Percentiles rank a stretch among this genome's conserved stretches.
phyloP scores from a whole-genome alignment of 35 echinoderm and acorn worm genomes.

The Hemicentrotus pulcherrimus region DNA sequence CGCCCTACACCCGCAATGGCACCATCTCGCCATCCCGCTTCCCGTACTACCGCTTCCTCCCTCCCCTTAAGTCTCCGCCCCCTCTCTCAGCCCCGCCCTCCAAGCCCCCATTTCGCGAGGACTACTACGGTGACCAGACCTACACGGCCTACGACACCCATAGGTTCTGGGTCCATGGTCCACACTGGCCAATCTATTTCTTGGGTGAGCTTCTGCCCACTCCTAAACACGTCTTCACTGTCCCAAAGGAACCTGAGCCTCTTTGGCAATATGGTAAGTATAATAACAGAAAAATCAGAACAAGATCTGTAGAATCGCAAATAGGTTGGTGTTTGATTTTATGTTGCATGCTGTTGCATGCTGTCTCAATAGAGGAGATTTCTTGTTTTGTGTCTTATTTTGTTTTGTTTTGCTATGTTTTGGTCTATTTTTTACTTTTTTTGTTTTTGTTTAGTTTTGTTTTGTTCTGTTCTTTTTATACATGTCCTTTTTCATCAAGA shows the following conservation, averaged over 20 bases:
- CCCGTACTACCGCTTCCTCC: not conserved
- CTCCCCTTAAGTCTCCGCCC: not conserved
- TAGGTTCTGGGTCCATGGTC: slow-evolving; percentile 53
- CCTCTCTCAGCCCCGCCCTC: not conserved
- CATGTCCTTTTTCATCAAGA: no score
- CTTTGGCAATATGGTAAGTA: slow-evolving; percentile 56
- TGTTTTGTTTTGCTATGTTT: not conserved
- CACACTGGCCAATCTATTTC: slow-evolving; percentile 54
- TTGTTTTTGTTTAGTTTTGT: not conserved
- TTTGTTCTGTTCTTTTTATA: not conserved
- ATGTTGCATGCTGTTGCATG: no score
- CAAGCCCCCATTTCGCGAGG: not conserved
- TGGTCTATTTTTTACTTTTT: not conserved
- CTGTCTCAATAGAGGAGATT: not conserved
- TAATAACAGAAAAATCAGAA: not conserved
- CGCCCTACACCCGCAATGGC: slow-evolving; percentile 6
- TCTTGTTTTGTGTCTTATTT: not conserved
- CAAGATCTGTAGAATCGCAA: no score
- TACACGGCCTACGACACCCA: slow-evolving; percentile 41
- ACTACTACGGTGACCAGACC: not conserved
- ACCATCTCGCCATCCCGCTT: slow-evolving; percentile 16
- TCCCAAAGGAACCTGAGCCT: slow-evolving; percentile 49
- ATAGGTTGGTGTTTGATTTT: no score
- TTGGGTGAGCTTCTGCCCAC: slow-evolving; percentile 46
- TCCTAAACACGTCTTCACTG: slow-evolving; percentile 27